A percentile compares a stretch with the other conserved stretches of the same genome.
Conservation (phyloP, 2,888 invertebrate species). For the Plagodis dolabraria region DNA sequence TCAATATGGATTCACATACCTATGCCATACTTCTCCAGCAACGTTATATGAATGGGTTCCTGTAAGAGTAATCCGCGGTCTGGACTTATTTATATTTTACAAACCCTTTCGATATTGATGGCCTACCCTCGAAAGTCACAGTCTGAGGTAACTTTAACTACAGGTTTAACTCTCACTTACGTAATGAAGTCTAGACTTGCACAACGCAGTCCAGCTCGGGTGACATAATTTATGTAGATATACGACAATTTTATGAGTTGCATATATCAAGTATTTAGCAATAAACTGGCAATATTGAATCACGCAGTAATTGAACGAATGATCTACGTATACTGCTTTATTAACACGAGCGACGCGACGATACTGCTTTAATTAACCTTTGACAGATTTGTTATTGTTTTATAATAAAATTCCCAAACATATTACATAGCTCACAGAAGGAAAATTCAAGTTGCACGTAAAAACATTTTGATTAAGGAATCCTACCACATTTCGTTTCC, state of each 20-base stretch:
- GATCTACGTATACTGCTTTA: neutral
- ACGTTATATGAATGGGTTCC: too few species aligned
- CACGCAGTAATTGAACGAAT: neutral
- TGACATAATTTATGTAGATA: conserved; percentile 24
- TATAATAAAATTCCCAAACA: too few species aligned
- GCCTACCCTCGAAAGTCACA: conserved; percentile 21
- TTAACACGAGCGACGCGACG: too few species aligned
- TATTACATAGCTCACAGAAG: too few species aligned
- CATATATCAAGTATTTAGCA: conserved; percentile 3
- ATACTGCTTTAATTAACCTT: too few species aligned
- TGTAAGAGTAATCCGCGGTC: too few species aligned
- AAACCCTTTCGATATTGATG: neutral
- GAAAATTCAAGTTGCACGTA: too few species aligned
- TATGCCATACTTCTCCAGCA: too few species aligned
- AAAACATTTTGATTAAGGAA: too few species aligned
- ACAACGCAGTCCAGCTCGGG: conserved; percentile 44
- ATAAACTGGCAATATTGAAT: conserved; percentile 8
- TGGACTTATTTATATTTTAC: neutral
- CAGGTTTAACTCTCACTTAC: conserved; percentile 51
- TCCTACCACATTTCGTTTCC: too few species aligned
- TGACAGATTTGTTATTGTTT: too few species aligned
- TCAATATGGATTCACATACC: too few species aligned
- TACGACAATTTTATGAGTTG: conserved; percentile 14
- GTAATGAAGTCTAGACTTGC: conserved; percentile 50
- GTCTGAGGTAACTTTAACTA: conserved; percentile 30